Percentiles rank a stretch among this genome's conserved stretches.
Conservation (phyloP, 2,888 invertebrate species). For the Leptopilina drosophilae region DNA sequence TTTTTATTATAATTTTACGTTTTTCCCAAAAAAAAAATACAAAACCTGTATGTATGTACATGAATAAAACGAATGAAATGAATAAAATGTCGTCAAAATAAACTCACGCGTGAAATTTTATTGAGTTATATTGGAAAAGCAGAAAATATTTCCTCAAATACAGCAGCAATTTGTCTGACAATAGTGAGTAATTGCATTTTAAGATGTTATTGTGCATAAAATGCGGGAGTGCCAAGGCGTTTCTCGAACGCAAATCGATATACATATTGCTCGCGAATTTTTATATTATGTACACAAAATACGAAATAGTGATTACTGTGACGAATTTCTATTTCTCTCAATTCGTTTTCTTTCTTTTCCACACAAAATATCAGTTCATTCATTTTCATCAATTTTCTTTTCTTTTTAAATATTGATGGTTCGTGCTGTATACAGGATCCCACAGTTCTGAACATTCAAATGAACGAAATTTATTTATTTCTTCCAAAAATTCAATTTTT, state of each 20-base stretch:
- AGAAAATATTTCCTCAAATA: constrained; percentile 23
- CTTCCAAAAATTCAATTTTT: too few relatives aligned
- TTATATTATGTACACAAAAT: constrained; percentile 49
- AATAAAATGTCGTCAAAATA: background rate
- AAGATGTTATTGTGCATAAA: constrained; percentile 31
- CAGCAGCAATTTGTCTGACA: constrained; percentile 24
- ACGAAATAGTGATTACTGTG: constrained; percentile 55
- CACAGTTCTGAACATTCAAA: too few relatives aligned
- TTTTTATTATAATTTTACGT: too few relatives aligned
- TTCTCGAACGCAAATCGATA: constrained; percentile 32
- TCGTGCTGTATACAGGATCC: too few relatives aligned
- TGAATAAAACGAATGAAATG: background rate
- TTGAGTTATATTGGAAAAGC: constrained; percentile 26
- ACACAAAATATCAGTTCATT: constrained; percentile 56
- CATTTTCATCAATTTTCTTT: constrained; percentile 46
- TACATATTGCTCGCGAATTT: background rate
- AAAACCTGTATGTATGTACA: background rate
- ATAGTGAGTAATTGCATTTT: constrained; percentile 31
- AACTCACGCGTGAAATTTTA: background rate
- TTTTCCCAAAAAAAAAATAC: too few relatives aligned
- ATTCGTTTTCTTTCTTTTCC: constrained; percentile 56
- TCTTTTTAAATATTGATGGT: too few relatives aligned
- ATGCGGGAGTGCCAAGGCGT: constrained; percentile 12
- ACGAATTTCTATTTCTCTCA: constrained; percentile 37
- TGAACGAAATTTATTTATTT: too few relatives aligned